A percentile compares a stretch with the other conserved stretches of the same genome.
Conservation (phyloP, 1,140 invertebrate species). For the Aleiodes sp. region DNA sequence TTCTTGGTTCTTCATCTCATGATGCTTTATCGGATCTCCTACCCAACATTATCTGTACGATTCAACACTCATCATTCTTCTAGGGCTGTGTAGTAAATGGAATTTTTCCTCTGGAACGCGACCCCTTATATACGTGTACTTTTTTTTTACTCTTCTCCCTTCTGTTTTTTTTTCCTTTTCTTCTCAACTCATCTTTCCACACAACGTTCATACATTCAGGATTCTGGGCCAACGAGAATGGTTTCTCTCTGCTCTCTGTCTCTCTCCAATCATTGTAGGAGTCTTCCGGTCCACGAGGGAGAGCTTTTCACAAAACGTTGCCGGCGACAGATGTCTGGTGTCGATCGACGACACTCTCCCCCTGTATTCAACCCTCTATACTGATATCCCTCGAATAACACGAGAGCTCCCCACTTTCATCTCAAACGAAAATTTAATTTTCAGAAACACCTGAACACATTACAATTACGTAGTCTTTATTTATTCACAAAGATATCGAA, state of each 20-base stretch:
- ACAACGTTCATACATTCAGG: constrained; percentile 28
- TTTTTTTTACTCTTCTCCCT: background rate
- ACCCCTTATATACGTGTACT: constrained; percentile 10
- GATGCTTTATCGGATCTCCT: background rate
- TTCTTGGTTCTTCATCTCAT: background rate
- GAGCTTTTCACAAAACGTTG: constrained; percentile 32
- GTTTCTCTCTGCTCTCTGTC: constrained; percentile 11
- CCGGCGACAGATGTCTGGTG: constrained; percentile 37
- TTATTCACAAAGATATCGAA: too few species aligned
- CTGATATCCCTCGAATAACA: background rate
- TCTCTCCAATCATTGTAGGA: background rate
- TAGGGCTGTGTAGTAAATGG: background rate
- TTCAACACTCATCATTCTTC: constrained; percentile 10
- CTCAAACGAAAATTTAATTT: too few species aligned
- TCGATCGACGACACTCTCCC: constrained; percentile 26
- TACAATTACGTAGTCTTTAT: too few species aligned
- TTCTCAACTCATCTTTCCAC: background rate
- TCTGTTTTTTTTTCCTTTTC: background rate
- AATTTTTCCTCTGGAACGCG: constrained; percentile 10
- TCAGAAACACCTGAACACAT: too few species aligned
- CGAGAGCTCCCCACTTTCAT: constrained; percentile 3
- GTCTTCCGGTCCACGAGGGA: background rate
- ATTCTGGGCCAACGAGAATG: constrained; percentile 37
- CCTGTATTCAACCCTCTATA: background rate
- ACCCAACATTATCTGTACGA: background rate